Percentiles rank a stretch among this genome's conserved stretches.
phyloP scores from a whole-genome alignment of 2,888 invertebrate species.

The Tigriopus californicus region DNA sequence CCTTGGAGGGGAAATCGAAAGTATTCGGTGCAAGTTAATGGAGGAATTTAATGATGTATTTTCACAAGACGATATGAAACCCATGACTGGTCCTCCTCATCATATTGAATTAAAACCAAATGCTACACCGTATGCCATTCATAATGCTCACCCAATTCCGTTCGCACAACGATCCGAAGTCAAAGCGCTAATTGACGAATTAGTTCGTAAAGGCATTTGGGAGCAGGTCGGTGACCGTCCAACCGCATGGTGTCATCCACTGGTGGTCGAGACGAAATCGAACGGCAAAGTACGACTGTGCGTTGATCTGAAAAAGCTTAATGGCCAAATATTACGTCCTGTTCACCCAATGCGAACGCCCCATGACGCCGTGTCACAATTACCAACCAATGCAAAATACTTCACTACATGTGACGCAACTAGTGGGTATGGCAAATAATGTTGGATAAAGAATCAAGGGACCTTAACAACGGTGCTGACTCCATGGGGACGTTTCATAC shows the following conservation, averaged over 20 bases:
- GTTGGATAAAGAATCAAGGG: neutral
- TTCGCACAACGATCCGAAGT: conserved; percentile 11
- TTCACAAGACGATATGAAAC: no score
- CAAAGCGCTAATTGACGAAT: conserved; percentile 1
- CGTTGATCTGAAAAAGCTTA: conserved; percentile 13
- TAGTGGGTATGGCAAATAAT: conserved; percentile 13
- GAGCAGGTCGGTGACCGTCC: conserved; percentile 12
- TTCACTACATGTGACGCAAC: conserved; percentile 11
- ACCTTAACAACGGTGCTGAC: conserved; percentile 7
- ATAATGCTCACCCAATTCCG: conserved; percentile 2
- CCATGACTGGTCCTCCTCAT: no score
- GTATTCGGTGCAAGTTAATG: no score
- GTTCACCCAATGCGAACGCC: conserved; percentile 12
- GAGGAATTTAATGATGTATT: no score
- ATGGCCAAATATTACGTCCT: conserved; percentile 12
- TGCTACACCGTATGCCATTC: conserved; percentile 3
- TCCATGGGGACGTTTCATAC: neutral
- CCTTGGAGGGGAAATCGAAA: no score
- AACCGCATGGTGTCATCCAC: conserved; percentile 13
- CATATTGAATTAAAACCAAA: neutral
- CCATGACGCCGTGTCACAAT: neutral
- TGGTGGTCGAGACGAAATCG: conserved; percentile 7
- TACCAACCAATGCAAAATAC: neutral
- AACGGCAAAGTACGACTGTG: neutral
- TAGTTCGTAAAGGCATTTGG: conserved; percentile 13